Conservation (phyloP, 2,888 invertebrate species). For the Lypha dubia region DNA sequence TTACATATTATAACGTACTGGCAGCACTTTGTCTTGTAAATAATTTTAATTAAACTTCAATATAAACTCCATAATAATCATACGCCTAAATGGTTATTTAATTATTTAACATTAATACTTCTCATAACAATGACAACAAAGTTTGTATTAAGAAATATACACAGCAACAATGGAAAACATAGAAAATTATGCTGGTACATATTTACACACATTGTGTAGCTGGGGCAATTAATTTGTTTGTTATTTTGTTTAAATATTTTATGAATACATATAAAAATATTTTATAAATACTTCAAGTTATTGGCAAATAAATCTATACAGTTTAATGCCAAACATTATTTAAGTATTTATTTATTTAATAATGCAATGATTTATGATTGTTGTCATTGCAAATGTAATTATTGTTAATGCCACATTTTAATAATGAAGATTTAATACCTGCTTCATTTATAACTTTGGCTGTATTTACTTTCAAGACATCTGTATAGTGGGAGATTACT, state of each 20-base stretch:
- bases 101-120: constrained; percentile 9
- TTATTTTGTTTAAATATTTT: not conserved
- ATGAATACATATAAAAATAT: too few relatives aligned
- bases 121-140: constrained; percentile 24
- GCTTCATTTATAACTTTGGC: not conserved
- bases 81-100: constrained; percentile 40
- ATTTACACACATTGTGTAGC: constrained; percentile 6
- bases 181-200: not conserved
- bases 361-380: not conserved
- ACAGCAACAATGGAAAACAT: not conserved
- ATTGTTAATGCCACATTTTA: not conserved
- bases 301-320: not conserved
- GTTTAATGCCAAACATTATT: not conserved
- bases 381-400: constrained; percentile 10
- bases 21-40: constrained; percentile 1
- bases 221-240: not conserved
- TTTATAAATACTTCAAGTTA: not conserved
- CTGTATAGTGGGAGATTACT: too few relatives aligned
- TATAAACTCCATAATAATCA: constrained; percentile 43
- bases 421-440: not conserved
- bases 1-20: not conserved
- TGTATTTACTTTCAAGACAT: too few relatives aligned
- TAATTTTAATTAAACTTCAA: constrained; percentile 34
- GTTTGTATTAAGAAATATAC: constrained; percentile 9
- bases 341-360: constrained; percentile 10